Evolutionary conservation across 2,113 vertebrate species (phyloP).

Genomic region (Phasianus colchicus): DNA sequence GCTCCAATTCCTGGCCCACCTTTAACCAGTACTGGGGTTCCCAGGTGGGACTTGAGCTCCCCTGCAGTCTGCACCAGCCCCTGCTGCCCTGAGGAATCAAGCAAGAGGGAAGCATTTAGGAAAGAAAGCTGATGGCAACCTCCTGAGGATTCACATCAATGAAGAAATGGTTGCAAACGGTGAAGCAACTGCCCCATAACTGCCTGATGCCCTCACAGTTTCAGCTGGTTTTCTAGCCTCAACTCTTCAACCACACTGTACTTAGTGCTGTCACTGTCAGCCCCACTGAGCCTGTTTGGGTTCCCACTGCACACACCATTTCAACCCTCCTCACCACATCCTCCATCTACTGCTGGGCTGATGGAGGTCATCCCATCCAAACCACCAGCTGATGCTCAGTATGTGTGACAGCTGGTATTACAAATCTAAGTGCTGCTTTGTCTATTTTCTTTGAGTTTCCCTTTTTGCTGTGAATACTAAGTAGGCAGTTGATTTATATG

Average conservation of each 20-base stretch:
- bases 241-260: fast-evolving
- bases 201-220: fast-evolving
- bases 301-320: fast-evolving
- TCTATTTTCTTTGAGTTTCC: conserved; percentile 35
- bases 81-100: neutral
- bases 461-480: conserved; percentile 37
- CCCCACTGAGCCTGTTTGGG: fast-evolving
- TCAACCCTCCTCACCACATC: neutral
- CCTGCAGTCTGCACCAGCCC: neutral
- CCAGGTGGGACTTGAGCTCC: neutral
- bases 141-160: neutral
- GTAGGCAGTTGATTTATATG: conserved; percentile 53
- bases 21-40: fast-evolving
- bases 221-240: neutral
- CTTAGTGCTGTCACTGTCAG: neutral
- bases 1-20: neutral
- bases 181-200: fast-evolving
- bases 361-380: conserved; percentile 8
- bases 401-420: neutral
- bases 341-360: neutral
- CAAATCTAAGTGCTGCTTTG: conserved; percentile 46
- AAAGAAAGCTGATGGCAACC: neutral
- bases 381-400: neutral
- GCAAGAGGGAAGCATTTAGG: neutral
- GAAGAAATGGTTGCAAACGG: too few relatives aligned